Base-by-base conservation (phyloP, 2,888 invertebrate genomes). In the Antheraea assamensis region DNA sequence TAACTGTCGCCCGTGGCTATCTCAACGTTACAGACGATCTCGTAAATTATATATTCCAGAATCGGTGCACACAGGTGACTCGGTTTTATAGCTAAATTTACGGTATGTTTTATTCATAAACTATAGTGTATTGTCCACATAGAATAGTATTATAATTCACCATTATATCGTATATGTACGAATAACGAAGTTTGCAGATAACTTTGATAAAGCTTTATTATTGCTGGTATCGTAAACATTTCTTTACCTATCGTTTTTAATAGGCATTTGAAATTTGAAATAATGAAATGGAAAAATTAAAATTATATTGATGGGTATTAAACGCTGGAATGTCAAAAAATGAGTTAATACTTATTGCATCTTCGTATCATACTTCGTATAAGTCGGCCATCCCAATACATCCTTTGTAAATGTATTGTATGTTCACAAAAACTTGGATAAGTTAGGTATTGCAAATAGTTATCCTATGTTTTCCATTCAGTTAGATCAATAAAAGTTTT, bases 21-120 rank as follows among this genome's bases (percentile, higher is more conserved):
- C 70, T 61, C 73, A 15, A 13, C 35, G 52, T 61, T 27, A 47
- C 71, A 73, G 71, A 64, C 85, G 77, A 74, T 75, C 72, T 77
- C 83, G 79, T 84, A 84, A 84, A 83, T 84, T 84, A 83, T 80
- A 77, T 77, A 76, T 76, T 74, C 75, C 74, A 71, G 52, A 61
- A 72, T 49, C 72, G 72, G 77, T 74, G 74, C 74, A 76, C 77
- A 75, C 71, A 73, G 72, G 74, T 74, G 76, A 74, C 75, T 76
- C 76, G 77, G 75, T 77, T 79, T 79, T 79, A 78, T 75, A 75
- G 73, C 75, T 70, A 55, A 73, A 71, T 30, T 71, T 52, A 71
- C 49, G 52, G 55, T 49, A 71, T 73, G 71, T 71, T 68, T 68
- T 68, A 68, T 71, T 31, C 71, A 71, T 55, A 52, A 68, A 68